A percentile compares a stretch with the other conserved stretches of the same genome.
These are phyloP conservation scores for Andrena fulva DNA, from an alignment of 2,888 invertebrate genomes.

Conservation along the genomic window DNA sequence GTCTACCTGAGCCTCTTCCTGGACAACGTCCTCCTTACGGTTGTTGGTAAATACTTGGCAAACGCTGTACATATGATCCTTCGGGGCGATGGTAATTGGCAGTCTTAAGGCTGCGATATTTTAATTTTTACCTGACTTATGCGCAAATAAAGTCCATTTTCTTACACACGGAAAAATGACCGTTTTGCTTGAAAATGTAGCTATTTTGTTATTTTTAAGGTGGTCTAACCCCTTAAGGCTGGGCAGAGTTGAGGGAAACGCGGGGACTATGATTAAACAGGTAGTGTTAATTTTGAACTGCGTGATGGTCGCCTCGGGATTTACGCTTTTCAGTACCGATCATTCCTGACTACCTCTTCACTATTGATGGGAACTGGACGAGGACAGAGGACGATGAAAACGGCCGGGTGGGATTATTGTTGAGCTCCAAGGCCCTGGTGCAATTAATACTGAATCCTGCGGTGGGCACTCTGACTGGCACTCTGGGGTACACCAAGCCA, in stretches of 20 bases:
- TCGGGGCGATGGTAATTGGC: too few relatives aligned
- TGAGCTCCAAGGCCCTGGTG: slow-evolving; percentile 92
- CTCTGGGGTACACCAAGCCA: slow-evolving; percentile 89
- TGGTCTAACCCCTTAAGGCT: too few relatives aligned
- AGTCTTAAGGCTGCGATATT: too few relatives aligned
- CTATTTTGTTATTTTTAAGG: too few relatives aligned
- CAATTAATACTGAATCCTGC: slow-evolving; percentile 92
- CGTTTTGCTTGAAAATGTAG: too few relatives aligned
- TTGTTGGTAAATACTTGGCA: slow-evolving; percentile 90
- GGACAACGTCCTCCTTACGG: slow-evolving; percentile 95
- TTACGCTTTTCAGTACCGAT: slow-evolving; percentile 90
- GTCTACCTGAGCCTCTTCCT: slow-evolving; percentile 92
- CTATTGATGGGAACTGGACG: slow-evolving; percentile 85
- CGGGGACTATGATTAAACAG: not conserved
- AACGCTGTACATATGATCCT: not conserved
- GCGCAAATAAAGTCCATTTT: too few relatives aligned
- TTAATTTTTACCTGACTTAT: too few relatives aligned
- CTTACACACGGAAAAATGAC: too few relatives aligned
- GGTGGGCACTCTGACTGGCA: slow-evolving; percentile 89
- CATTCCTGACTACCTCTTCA: slow-evolving; percentile 91
- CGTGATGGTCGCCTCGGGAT: not conserved
- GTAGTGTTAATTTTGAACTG: not conserved
- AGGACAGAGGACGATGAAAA: slow-evolving; percentile 86
- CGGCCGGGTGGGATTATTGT: slow-evolving; percentile 88
- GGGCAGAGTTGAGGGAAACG: not conserved